Conservation (phyloP, 2,113 vertebrate genomes). For the Oreotrochilus melanogaster region DNA sequence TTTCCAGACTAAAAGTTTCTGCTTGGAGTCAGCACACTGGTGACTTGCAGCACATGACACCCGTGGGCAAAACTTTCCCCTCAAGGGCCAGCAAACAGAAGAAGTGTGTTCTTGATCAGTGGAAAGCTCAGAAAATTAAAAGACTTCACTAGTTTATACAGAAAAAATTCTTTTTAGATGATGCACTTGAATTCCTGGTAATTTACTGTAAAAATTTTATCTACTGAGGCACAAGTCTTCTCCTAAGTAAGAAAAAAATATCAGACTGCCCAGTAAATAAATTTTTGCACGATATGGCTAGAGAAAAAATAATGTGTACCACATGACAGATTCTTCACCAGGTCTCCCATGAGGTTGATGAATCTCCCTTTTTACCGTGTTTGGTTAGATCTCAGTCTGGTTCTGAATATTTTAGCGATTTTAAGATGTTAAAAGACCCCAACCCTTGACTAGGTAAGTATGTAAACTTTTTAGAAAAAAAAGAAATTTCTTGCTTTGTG, state of each 20-base stretch:
- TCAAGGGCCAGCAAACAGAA: neutral
- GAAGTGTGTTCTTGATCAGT: neutral
- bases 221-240: neutral
- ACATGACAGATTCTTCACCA: neutral
- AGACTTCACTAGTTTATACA: neutral
- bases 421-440: neutral
- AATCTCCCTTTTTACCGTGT: neutral
- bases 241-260: neutral
- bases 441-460: fast-evolving
- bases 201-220: neutral
- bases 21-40: neutral
- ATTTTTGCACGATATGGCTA: neutral
- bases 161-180: neutral
- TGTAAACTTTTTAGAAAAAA: neutral
- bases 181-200: neutral
- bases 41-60: neutral
- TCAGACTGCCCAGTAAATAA: neutral
- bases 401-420: neutral
- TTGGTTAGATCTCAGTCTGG: neutral
- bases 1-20: neutral
- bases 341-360: neutral
- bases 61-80: neutral
- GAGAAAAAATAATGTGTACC: neutral
- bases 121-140: neutral
- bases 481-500: neutral